phyloP scores from a whole-genome alignment of 2,797 vertebrate genomes.

The Enteromius trimaculatus region DNA sequence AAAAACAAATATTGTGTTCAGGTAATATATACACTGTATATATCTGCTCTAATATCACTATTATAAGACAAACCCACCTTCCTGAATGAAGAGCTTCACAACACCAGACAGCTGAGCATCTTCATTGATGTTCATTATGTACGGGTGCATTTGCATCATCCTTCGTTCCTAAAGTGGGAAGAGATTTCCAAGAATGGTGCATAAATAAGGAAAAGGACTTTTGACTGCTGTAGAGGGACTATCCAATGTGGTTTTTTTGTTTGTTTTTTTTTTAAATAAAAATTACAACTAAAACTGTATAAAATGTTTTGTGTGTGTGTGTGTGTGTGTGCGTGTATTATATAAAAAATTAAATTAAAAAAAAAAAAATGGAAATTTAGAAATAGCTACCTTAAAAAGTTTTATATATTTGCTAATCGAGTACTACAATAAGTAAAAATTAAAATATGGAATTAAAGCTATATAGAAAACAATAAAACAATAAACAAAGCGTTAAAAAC shows the following conservation, averaged over 20 bases:
- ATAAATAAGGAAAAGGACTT: not conserved
- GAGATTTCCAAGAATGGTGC: not conserved
- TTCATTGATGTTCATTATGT: constrained; percentile 88
- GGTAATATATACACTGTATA: not conserved
- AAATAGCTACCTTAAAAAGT: not conserved
- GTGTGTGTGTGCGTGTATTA: too few relatives aligned
- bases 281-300: not conserved
- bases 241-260: not conserved
- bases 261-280: not conserved
- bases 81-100: constrained; percentile 86
- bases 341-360: too few relatives aligned
- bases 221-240: not conserved
- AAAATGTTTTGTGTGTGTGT: not conserved
- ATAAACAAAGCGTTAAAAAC: not conserved
- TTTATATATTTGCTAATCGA: not conserved
- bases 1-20: constrained; percentile 6
- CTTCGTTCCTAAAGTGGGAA: constrained; percentile 77
- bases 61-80: constrained; percentile 72
- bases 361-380: too few relatives aligned
- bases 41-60: not conserved
- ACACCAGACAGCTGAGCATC: constrained; percentile 88
- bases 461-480: not conserved
- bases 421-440: not conserved
- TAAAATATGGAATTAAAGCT: not conserved
- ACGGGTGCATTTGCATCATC: constrained; percentile 86